Conservation (phyloP, 1,140 invertebrate genomes). For the Agrypnia vestita region DNA sequence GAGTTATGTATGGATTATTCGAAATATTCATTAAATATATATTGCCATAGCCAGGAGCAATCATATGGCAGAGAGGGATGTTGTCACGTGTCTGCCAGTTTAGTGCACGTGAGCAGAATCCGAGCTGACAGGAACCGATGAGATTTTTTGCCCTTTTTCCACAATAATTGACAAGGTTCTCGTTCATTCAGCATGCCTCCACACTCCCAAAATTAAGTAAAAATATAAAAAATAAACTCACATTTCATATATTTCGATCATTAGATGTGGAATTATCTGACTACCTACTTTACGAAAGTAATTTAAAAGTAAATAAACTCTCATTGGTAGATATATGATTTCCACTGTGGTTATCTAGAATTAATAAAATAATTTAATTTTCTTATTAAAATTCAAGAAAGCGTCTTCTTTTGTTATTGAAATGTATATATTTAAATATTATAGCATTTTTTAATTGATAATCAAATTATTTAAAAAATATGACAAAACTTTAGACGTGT, state of each 20-base stretch:
- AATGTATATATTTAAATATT: too few species aligned
- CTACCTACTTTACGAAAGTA: too few species aligned
- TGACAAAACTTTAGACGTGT: too few species aligned
- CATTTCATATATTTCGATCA: not conserved
- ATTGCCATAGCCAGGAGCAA: slow-evolving; percentile 12
- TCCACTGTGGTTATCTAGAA: too few species aligned
- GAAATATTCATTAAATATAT: slow-evolving; percentile 36
- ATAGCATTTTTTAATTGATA: too few species aligned
- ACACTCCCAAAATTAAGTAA: slow-evolving; percentile 3
- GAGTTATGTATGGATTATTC: not conserved
- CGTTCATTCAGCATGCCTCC: slow-evolving; percentile 2
- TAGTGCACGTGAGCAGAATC: slow-evolving; percentile 43
- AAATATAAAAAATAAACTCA: slow-evolving; percentile 1
- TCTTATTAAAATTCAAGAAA: too few species aligned
- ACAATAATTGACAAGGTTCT: slow-evolving; percentile 20
- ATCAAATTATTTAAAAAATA: too few species aligned
- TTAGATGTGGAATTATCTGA: too few species aligned
- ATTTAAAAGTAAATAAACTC: too few species aligned
- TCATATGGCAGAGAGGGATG: slow-evolving; percentile 3
- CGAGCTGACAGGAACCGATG: slow-evolving; percentile 36
- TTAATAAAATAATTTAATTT: too few species aligned
- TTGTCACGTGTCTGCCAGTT: slow-evolving; percentile 46
- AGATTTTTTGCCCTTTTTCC: slow-evolving; percentile 43
- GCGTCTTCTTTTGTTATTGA: too few species aligned
- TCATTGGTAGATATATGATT: too few species aligned